These are phyloP conservation scores for Alcis repandata DNA, from an alignment of 2,888 invertebrate species.

Conservation along the genomic window DNA sequence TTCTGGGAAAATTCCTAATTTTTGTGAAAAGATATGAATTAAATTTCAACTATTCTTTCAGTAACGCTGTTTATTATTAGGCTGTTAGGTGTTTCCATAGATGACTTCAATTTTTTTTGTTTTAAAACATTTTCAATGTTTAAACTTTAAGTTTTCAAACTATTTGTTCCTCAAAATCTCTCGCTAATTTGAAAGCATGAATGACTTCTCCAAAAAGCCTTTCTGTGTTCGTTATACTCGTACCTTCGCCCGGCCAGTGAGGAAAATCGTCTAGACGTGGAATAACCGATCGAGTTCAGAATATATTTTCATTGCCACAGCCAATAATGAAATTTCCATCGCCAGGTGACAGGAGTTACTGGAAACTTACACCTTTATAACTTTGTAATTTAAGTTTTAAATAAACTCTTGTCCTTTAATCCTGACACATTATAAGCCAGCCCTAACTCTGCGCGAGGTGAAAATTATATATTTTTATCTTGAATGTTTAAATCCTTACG, in stretches of 20 bases:
- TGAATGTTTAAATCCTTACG: slow-evolving; percentile 1
- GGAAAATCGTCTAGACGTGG: slow-evolving; percentile 46
- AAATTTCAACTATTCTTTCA: no score
- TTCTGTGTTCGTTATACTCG: slow-evolving; percentile 1
- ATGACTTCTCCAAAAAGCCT: not conserved
- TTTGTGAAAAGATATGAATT: no score
- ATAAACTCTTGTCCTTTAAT: not conserved
- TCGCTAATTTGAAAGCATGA: no score
- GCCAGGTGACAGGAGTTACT: slow-evolving; percentile 12
- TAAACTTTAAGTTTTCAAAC: no score
- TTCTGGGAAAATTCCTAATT: no score
- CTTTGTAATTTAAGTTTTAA: slow-evolving; percentile 19
- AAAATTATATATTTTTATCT: not conserved
- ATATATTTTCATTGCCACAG: slow-evolving; percentile 26
- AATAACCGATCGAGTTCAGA: slow-evolving; percentile 34
- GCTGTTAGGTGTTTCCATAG: no score
- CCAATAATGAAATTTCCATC: slow-evolving; percentile 19
- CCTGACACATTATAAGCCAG: not conserved
- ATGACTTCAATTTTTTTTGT: no score
- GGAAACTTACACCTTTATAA: slow-evolving; percentile 7
- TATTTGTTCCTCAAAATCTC: no score
- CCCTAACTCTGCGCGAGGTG: not conserved
- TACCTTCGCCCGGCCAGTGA: slow-evolving; percentile 15
- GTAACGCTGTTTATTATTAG: no score
- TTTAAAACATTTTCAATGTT: no score